Evolutionary conservation across 2,797 vertebrate genomes (phyloP), one percentile per base, ranked within the genome.

Genomic region (Columba guinea): DNA sequence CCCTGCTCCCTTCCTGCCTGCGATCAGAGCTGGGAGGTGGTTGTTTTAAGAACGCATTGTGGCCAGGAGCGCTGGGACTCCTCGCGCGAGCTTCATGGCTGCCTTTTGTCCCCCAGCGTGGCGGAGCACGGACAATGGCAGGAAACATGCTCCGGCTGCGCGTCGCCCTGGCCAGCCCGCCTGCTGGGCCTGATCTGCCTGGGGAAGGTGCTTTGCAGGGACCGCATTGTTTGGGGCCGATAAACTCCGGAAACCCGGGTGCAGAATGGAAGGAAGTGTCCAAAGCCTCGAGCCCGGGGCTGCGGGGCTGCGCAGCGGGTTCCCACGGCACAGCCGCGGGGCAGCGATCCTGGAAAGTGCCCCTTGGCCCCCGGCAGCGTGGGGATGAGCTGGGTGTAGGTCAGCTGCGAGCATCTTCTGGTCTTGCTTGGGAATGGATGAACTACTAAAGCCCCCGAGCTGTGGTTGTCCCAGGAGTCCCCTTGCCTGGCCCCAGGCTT

Each of bases 221-320:
- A 65, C 93, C 22, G 96, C 96, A 98, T 98, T 98, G 98, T 98
- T 97, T 90, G 75, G 94, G 86, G 39, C 92, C 13, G 78, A 97
- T 97, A 97, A 98, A 96, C 97, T 97, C 92, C 98, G 97, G 98
- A 98, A 98, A 97, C 78, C 14, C 24, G 59, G 94, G 95, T 37
- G 94, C 96, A 97, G 96, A 97, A 97, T 97, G 97, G 96, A 95
- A 98, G 98, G 98, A 98, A 98, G 91, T 91, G 71, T 85, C 53
- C 32, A 75, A 56, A 93, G 62, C n/a, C 90, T 71, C 13, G 20
- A 95, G 94, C 9, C 44, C 28, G 7, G n/a, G 28, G 73, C 94
- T 79, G 44, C 28, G 7, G n/a, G 28, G 73, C 94, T 79, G 44
- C 10, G 16, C 87, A 3, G 87, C 4, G 51, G 32, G 96, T 95